Evolutionary conservation across 2,113 vertebrate species (phyloP).

Genomic region (Cyprinus carpio): DNA sequence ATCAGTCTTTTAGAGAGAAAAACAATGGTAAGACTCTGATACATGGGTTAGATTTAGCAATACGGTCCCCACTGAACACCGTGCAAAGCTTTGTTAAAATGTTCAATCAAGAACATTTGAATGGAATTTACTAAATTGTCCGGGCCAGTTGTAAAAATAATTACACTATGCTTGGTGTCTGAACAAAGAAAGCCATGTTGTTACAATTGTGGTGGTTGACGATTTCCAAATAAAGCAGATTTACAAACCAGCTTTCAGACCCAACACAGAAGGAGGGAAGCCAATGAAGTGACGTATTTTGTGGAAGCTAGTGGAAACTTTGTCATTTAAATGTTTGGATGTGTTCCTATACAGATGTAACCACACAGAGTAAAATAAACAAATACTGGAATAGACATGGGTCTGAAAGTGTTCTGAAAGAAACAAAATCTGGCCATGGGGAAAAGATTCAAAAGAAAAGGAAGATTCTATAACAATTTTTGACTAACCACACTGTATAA

Average conservation of each 20-base stretch:
- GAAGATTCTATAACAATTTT: background rate
- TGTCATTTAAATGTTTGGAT: background rate
- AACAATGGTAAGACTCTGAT: background rate
- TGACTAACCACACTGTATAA: conserved; percentile 17
- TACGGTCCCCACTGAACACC: background rate
- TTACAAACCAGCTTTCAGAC: background rate
- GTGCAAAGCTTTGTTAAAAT: background rate
- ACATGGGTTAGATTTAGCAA: background rate
- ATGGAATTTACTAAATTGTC: background rate
- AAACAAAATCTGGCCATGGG: background rate
- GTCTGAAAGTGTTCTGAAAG: background rate
- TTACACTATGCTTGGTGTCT: no score
- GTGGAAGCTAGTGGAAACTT: background rate
- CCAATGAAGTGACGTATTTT: background rate
- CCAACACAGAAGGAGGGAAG: background rate
- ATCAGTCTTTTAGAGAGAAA: background rate
- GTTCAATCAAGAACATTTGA: background rate
- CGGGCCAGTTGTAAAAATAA: background rate
- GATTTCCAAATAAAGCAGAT: background rate
- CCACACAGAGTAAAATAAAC: background rate
- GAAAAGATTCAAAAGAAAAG: background rate
- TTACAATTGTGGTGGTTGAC: background rate
- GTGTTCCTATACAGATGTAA: background rate
- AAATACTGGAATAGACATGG: background rate
- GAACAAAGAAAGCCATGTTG: background rate